Evolutionary conservation across 2,113 vertebrate species (phyloP).

Genomic region (Stegostoma tigrinum): DNA sequence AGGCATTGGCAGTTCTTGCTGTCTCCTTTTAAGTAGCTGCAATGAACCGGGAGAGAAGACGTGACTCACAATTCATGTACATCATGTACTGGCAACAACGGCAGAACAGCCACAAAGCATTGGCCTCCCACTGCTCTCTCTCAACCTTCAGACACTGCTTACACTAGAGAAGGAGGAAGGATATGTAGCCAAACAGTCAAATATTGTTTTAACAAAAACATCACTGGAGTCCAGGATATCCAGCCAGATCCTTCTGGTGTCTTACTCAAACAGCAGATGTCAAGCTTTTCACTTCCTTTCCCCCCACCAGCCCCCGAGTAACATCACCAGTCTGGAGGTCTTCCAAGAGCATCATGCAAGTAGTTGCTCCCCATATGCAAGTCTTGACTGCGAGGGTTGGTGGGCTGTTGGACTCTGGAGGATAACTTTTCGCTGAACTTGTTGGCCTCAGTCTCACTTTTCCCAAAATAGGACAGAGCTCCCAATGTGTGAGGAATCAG

Average conservation of each 20-base stretch:
- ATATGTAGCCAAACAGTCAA: neutral
- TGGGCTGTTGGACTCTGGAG: neutral
- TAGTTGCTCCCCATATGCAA: neutral
- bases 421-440: neutral
- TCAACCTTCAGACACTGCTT: neutral
- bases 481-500: neutral
- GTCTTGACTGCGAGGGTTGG: too few species aligned
- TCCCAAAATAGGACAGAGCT: neutral
- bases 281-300: neutral
- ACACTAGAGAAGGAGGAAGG: neutral
- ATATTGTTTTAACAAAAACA: neutral
- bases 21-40: neutral
- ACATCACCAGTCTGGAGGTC: neutral
- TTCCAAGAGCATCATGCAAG: neutral
- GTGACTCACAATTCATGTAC: neutral
- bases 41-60: neutral
- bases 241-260: neutral
- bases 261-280: neutral
- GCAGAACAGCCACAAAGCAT: neutral
- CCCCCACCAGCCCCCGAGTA: neutral
- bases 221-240: neutral
- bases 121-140: neutral
- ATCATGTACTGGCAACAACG: too few species aligned
- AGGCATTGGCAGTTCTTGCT: too few species aligned
- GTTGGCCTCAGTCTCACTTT: neutral